Evolutionary conservation across 2,888 invertebrate genomes (phyloP).

Genomic region (Pseudoips prasinana): DNA sequence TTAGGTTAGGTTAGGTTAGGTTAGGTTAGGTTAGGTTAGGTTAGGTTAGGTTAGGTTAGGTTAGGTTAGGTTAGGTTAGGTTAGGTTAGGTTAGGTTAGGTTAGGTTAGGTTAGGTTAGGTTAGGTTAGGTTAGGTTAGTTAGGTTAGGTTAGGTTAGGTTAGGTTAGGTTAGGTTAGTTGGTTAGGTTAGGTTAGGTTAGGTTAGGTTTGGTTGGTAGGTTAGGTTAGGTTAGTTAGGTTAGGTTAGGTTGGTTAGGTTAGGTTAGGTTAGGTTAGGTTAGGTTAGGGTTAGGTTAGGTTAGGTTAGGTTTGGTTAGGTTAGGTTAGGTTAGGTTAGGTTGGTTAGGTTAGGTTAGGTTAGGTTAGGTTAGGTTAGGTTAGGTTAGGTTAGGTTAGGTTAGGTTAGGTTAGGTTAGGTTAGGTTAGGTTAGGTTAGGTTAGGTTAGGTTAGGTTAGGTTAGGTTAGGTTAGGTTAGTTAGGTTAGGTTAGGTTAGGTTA

Average conservation of each 20-base stretch:
- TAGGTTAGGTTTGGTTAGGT: slow-evolving; percentile 13
- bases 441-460: slow-evolving; percentile 5
- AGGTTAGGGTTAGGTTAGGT: slow-evolving; percentile 18
- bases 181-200: slow-evolving; percentile 14
- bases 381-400: slow-evolving; percentile 14
- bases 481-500: slow-evolving; percentile 13
- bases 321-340: slow-evolving; percentile 13
- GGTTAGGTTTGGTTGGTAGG: slow-evolving; percentile 13
- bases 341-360: slow-evolving; percentile 18
- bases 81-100: slow-evolving; percentile 9
- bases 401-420: slow-evolving; percentile 18
- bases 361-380: slow-evolving; percentile 18
- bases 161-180: slow-evolving; percentile 12
- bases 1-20: slow-evolving; percentile 11
- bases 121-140: slow-evolving; percentile 13
- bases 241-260: slow-evolving; percentile 15
- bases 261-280: slow-evolving; percentile 18
- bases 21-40: slow-evolving; percentile 7
- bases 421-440: slow-evolving; percentile 19
- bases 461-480: slow-evolving; percentile 8
- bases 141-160: slow-evolving; percentile 13
- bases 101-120: slow-evolving; percentile 10
- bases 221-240: slow-evolving; percentile 14
- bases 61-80: slow-evolving; percentile 8
- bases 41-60: slow-evolving; percentile 8